Evolutionary conservation across 2,888 invertebrate species (phyloP).

Genomic region (Notocelia uddmanniana): DNA sequence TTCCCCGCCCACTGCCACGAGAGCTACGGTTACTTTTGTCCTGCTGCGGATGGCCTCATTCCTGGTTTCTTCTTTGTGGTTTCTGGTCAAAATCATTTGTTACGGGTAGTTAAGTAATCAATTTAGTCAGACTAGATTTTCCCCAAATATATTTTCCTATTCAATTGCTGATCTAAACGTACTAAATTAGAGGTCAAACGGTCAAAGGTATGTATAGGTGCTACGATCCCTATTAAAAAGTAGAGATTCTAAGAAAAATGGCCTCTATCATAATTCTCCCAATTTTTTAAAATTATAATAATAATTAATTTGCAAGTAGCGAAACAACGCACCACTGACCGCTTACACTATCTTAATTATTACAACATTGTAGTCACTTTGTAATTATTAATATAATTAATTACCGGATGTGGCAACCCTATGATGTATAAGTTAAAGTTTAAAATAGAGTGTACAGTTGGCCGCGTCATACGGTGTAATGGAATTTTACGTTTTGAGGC

Average conservation of each 20-base stretch:
- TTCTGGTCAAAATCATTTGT: too few relatives aligned
- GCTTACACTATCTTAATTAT: conserved; percentile 14
- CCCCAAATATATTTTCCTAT: too few relatives aligned
- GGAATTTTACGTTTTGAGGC: conserved; percentile 1
- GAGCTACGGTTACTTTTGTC: too few relatives aligned
- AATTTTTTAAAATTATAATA: too few relatives aligned
- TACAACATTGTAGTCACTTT: conserved; percentile 27
- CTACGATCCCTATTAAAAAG: neutral
- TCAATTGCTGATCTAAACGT: too few relatives aligned
- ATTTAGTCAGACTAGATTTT: too few relatives aligned
- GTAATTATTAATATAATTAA: conserved; percentile 32
- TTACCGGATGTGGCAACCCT: conserved; percentile 40
- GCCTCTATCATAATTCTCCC: neutral
- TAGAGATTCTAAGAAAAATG: neutral
- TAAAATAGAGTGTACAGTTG: conserved; percentile 25
- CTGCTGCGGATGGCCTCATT: too few relatives aligned
- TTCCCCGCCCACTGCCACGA: too few relatives aligned
- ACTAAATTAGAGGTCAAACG: too few relatives aligned
- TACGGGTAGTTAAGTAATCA: too few relatives aligned
- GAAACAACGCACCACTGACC: conserved; percentile 6
- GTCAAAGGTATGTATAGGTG: too few relatives aligned
- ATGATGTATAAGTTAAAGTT: conserved; percentile 21
- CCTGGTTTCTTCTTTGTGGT: too few relatives aligned
- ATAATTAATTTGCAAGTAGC: conserved; percentile 19
- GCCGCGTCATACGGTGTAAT: conserved; percentile 6